Conservation (phyloP, 2,888 invertebrate species). For the Anarsia innoxiella region DNA sequence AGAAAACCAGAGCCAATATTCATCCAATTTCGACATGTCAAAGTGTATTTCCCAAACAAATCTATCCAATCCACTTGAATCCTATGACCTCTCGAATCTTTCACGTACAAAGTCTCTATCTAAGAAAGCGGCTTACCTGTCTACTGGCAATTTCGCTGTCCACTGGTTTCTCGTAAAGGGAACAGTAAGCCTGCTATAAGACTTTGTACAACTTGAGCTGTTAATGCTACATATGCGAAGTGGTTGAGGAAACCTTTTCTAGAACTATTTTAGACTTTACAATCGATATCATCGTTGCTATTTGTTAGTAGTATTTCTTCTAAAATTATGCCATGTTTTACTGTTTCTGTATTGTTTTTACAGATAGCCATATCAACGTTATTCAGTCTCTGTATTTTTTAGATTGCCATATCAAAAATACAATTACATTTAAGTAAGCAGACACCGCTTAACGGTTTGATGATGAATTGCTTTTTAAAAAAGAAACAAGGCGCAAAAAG, state of each 20-base stretch:
- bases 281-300: no score
- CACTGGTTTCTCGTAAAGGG: conserved; percentile 58
- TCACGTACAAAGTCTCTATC: conserved; percentile 36
- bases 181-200: conserved; percentile 43
- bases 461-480: conserved; percentile 19
- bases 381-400: no score
- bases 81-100: conserved; percentile 14
- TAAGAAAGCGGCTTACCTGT: conserved; percentile 69
- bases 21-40: neutral
- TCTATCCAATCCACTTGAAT: conserved; percentile 6
- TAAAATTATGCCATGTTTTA: no score
- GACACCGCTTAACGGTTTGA: neutral
- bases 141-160: conserved; percentile 69
- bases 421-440: no score
- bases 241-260: no score
- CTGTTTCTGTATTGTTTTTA: no score
- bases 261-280: no score
- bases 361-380: no score
- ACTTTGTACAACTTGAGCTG: conserved; percentile 31
- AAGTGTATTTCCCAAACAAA: conserved; percentile 2
- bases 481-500: conserved; percentile 1
- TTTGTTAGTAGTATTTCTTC: no score
- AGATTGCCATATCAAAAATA: no score
- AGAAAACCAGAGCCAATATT: neutral
- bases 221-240: no score